Conservation (phyloP, 2,797 vertebrate species). For the Malacoctenus gilli region DNA sequence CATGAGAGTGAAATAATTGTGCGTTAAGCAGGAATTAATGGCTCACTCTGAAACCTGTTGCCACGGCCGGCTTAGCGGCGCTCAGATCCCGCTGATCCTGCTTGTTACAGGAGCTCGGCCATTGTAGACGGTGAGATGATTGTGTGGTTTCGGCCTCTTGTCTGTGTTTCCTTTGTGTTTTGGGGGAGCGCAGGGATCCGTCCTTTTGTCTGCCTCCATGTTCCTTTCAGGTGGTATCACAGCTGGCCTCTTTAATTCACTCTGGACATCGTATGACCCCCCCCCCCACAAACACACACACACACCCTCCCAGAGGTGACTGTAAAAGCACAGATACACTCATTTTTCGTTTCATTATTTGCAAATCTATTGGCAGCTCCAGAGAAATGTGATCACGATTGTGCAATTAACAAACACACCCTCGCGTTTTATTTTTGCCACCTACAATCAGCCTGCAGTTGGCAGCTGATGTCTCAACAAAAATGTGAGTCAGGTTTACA, state of each 20-base stretch:
- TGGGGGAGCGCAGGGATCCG: constrained; percentile 69
- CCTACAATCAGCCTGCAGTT: no score
- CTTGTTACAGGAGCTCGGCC: constrained; percentile 81
- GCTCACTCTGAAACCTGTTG: constrained; percentile 79
- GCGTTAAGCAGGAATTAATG: constrained; percentile 84
- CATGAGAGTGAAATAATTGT: constrained; percentile 81
- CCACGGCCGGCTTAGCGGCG: constrained; percentile 75
- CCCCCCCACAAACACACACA: no score
- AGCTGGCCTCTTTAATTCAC: constrained; percentile 90
- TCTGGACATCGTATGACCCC: constrained; percentile 73
- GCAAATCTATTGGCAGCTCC: no score
- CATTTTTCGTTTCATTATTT: constrained; percentile 7
- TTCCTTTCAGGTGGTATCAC: constrained; percentile 92
- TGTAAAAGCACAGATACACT: constrained; percentile 73
- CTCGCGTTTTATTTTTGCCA: no score
- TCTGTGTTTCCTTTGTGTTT: constrained; percentile 83
- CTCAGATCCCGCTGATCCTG: constrained; percentile 80
- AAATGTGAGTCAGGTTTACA: constrained; percentile 59
- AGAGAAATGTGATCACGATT: no score
- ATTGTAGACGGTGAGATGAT: constrained; percentile 83
- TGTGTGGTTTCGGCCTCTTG: constrained; percentile 81
- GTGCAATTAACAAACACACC: no score
- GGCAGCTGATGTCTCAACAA: constrained; percentile 16
- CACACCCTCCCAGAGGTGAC: no score
- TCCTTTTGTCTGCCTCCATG: constrained; percentile 81